Evolutionary conservation across 2,888 invertebrate species (phyloP), one percentile per base, ranked within the genome.

Genomic region (Scaptomyza caliginosa): DNA sequence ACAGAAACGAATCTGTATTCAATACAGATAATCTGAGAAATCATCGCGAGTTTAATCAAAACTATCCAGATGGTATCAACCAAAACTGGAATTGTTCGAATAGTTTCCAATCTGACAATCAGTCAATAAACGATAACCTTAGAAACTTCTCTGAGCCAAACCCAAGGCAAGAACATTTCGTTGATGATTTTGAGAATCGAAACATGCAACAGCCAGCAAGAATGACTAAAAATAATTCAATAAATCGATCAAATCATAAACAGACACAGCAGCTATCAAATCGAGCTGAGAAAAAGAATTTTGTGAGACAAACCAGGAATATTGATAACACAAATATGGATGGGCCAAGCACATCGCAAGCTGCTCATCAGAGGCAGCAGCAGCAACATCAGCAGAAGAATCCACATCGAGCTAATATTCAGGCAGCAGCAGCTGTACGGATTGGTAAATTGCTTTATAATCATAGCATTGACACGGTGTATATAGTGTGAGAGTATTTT

Each of bases 371-470:
- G 39, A 19, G 6, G 19, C 19, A 19, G 42, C 11, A 30, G 16
- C n/a, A 17, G 30, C 28, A 30, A 11, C n/a, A 17, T 21, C 28
- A 51, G 11, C 4, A 21, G 13, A 3, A 32, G 17, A 4, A 8
- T 32, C 19, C 16, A 30, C 32, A 32, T 2, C n/a, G 30, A 13
- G 30, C 6, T 32, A 6, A 6, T 2, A n/a, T 6, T 32, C n/a
- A 26, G 24, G 1, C 40, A 7, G 17, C 30, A 16, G 6, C 19
- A 28, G 42, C 21, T 16, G 2, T 19, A 3, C n/a, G 16, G 10
- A 32, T 16, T 46, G 67, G 67, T 67, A 67, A 67, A 45, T 7
- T 21, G 13, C 8, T 28, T 8, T 21, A 19, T 23, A 42, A 13
- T 13, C 3, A 13, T n/a, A n/a, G 23, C 43, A 21, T 4, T 13